A percentile compares a stretch with the other conserved stretches of the same genome.
These are phyloP conservation scores for Musca vetustissima DNA, from an alignment of 1,140 invertebrate genomes.

Conservation along the genomic window DNA sequence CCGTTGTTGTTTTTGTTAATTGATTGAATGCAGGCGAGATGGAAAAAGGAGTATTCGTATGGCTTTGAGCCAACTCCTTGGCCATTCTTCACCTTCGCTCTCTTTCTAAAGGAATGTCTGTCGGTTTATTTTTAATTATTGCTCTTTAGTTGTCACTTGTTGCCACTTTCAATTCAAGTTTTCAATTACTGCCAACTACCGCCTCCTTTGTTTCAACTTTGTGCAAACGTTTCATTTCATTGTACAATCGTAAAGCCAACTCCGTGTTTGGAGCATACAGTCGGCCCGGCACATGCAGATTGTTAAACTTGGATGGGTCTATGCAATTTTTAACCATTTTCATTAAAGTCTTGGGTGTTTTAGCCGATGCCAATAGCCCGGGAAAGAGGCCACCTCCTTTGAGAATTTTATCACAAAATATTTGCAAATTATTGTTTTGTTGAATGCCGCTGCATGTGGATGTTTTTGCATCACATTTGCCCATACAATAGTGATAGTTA, in stretches of 20 bases:
- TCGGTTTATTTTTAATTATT: background rate
- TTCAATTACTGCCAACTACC: too few species aligned
- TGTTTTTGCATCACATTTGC: conserved; percentile 38
- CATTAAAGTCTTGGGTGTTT: conserved; percentile 33
- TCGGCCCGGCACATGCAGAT: conserved; percentile 41
- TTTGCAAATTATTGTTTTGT: conserved; percentile 52
- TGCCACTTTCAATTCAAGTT: too few species aligned
- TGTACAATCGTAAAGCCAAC: conserved; percentile 42
- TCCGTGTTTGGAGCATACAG: conserved; percentile 41
- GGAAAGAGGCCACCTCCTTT: conserved; percentile 43
- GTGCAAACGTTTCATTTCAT: conserved; percentile 47
- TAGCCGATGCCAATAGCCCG: conserved; percentile 36
- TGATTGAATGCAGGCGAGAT: too few species aligned
- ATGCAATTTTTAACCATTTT: conserved; percentile 43
- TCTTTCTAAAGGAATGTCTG: too few species aligned
- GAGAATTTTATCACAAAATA: conserved; percentile 46
- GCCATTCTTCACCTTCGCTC: too few species aligned
- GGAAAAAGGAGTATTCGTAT: too few species aligned
- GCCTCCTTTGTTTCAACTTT: background rate
- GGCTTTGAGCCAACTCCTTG: too few species aligned
- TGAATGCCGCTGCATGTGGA: conserved; percentile 41
- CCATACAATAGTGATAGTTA: conserved; percentile 43
- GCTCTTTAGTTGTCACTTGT: background rate
- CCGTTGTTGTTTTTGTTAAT: too few species aligned
- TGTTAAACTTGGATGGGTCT: conserved; percentile 35